Evolutionary conservation across 2,113 vertebrate genomes (phyloP), one percentile per base, ranked within the genome.

Genomic region (Pachyramphus minor): DNA sequence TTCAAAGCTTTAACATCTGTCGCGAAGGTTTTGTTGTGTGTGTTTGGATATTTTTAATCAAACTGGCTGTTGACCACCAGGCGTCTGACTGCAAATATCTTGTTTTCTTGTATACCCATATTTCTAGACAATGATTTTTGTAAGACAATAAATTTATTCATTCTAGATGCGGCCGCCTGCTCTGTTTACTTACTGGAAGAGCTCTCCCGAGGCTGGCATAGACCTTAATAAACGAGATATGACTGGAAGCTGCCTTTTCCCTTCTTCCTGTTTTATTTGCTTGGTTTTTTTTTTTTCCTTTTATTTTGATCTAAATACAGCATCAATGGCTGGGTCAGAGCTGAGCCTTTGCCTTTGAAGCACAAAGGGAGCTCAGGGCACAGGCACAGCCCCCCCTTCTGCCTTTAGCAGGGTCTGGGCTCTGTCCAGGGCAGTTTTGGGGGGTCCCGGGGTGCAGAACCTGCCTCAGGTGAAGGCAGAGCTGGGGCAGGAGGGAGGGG

Each of bases 61-160:
- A 98, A 98, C 98, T 98, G 98, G 98, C 98, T 99, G 98, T 98
- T 98, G 98, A 98, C 98, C 98, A 98, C 98, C 98, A 99, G 98
- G 97, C 97, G 96, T 98, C 98, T 97, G 97, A 98, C 98, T 98
- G 97, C 98, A 99, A 97, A 98, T 97, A 97, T 98, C 96, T 98
- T 97, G 95, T 97, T 97, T 99, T 98, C 98, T 98, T 99, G 98
- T 99, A 98, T 98, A 98, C 98, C 98, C 99, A 98, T 98, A 99
- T 99, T 99, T 99, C 98, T 99, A 99, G 93, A 98, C 98, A 98
- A 98, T 98, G 98, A 98, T 98, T 98, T 99, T 99, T 99, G 98
- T 99, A 99, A 98, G 98, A 99, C 98, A 99, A 99, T 99, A 99
- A 99, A 98, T 99, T 98, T 99, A 99, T 99, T 99, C 98, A 99